Conservation (phyloP, 2,888 invertebrate genomes). For the Agelastica alni region DNA sequence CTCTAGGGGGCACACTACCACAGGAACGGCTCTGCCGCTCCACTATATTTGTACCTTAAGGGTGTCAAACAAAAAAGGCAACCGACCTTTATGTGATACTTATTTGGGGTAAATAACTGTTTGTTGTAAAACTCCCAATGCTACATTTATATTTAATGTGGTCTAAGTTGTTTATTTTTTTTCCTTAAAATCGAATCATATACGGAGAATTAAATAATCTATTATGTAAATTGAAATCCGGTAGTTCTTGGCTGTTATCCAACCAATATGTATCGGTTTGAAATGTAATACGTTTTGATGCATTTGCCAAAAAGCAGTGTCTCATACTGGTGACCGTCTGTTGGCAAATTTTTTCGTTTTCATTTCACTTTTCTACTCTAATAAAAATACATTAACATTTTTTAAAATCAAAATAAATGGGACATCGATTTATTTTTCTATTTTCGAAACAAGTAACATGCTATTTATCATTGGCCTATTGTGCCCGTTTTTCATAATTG, state of each 20-base stretch:
- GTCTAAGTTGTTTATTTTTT: no score
- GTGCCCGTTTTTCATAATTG: neutral
- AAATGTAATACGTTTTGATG: constrained; percentile 35
- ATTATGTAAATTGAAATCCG: no score
- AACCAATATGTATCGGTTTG: constrained; percentile 28
- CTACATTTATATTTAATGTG: no score
- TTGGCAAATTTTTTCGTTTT: neutral
- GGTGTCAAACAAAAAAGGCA: no score
- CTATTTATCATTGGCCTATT: neutral
- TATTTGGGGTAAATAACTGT: no score
- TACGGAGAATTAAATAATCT: no score
- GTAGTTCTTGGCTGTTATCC: constrained; percentile 24
- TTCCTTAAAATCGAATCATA: no score
- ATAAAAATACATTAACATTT: constrained; percentile 21
- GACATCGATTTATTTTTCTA: constrained; percentile 21
- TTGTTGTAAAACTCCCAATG: no score
- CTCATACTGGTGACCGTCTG: neutral
- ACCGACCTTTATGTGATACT: no score
- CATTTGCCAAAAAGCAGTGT: constrained; percentile 34
- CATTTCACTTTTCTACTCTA: neutral
- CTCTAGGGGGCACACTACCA: no score
- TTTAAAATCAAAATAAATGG: constrained; percentile 15
- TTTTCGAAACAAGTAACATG: neutral
- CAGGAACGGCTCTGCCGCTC: no score
- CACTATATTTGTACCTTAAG: no score